Conservation (phyloP, 2,113 vertebrate genomes). For the Prietella phreatophila region DNA sequence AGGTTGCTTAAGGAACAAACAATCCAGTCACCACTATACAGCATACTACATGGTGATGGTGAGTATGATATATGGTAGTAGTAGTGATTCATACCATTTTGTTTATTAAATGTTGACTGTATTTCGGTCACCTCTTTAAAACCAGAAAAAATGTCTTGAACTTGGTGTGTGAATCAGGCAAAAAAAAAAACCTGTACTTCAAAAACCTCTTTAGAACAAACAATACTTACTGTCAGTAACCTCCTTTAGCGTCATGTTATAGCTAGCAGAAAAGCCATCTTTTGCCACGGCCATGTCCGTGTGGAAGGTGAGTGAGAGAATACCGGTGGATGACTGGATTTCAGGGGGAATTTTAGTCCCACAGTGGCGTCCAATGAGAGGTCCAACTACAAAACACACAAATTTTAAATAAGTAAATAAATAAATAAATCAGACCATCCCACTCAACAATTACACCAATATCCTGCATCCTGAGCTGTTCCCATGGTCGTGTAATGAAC, state of each 20-base stretch:
- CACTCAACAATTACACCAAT: not conserved
- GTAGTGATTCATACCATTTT: not conserved
- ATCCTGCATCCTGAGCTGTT: slow-evolving; percentile 16
- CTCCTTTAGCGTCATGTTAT: slow-evolving; percentile 91
- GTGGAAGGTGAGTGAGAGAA: slow-evolving; percentile 93
- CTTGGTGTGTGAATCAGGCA: not conserved
- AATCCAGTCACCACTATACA: not conserved
- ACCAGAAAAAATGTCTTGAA: not conserved
- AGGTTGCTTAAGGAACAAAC: not conserved
- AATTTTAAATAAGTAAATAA: not conserved
- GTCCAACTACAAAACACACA: slow-evolving; percentile 80
- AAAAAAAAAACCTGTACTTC: not conserved
- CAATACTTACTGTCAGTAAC: slow-evolving; percentile 87
- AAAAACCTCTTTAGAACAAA: not conserved
- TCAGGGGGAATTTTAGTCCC: slow-evolving; percentile 89
- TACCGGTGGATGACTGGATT: slow-evolving; percentile 89
- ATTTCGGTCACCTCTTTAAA: not conserved
- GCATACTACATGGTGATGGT: not conserved
- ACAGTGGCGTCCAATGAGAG: slow-evolving; percentile 95
- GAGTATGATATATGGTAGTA: not conserved
- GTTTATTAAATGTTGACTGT: not conserved
- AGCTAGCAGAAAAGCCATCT: slow-evolving; percentile 93
- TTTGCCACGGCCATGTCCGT: slow-evolving; percentile 97
- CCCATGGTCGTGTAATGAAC: slow-evolving; percentile 12
- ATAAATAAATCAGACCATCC: not conserved